Base-by-base conservation (phyloP, 2,113 vertebrate genomes). In the Marmota monax region DNA sequence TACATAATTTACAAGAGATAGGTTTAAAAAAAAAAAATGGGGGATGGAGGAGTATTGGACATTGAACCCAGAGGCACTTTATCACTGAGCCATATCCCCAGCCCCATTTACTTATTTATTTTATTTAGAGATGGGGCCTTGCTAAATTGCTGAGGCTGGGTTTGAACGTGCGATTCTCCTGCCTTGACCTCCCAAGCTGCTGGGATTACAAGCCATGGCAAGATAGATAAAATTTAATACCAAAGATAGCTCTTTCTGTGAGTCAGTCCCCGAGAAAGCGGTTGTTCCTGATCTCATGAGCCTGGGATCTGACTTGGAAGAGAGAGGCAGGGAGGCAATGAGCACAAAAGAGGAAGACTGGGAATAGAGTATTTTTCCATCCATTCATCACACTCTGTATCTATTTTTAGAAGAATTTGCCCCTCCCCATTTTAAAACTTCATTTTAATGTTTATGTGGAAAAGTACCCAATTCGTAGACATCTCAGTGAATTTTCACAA, bases 401-500 rank as follows among this genome's bases (percentile, higher is more conserved):
- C 32, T 29, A 32, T 58, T 53, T 53, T 29, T 48, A 7, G 56
- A 58, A 6, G 84, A 32, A 13, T 39, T n/a, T n/a, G 22, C 37
- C 61, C 39, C 22, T 58, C 23, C 4, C 6, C 7, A 37, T 27
- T 85, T 91, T 73, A 70, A n/a, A 88, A 73, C n/a, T 29, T 91
- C 65, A 84, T 37, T n/a, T 12, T 69, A 39, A 85, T 18, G 56
- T 23, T 79, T 14, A n/a, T 67, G 56, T 17, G 48, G 32, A 84
- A 95, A 83, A 53, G 16, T 45, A 78, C 45, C 37, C 73, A 91
- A 78, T 61, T 80, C 27, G 77, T 90, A 51, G 32, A 56, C 5
- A 87, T 23, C 16, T 84, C 92, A 82, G 17, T 84, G 56, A 74
- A 23, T 72, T 80, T 91, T 65, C 27, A 74, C 39, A 94, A 84